These are phyloP conservation scores for Clarias macrocephalus DNA, from an alignment of 2,113 vertebrate species.

Conservation along the genomic window DNA sequence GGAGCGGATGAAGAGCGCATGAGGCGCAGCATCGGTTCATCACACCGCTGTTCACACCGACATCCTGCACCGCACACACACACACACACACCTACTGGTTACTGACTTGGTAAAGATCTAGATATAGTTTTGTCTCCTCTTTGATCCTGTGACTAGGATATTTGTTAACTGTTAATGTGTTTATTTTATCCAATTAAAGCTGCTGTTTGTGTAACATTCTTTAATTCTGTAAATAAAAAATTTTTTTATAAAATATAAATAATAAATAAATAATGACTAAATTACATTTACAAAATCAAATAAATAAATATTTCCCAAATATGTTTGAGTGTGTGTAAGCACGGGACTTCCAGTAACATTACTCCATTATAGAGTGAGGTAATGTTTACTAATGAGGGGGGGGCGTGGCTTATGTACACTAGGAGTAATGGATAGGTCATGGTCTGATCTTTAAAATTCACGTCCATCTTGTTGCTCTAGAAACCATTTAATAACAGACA, in stretches of 20 bases:
- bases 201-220: not conserved
- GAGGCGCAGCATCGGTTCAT: not conserved
- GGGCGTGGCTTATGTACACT: not conserved
- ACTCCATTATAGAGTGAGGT: not conserved
- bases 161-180: not conserved
- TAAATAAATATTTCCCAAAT: not conserved
- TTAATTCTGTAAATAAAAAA: not conserved
- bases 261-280: too few relatives aligned
- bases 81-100: not conserved
- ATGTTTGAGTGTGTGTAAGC: not conserved
- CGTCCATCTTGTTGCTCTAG: not conserved
- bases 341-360: too few relatives aligned
- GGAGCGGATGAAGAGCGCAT: not conserved
- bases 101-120: not conserved
- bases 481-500: not conserved
- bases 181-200: not conserved
- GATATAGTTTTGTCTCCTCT: not conserved
- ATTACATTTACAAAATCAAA: not conserved
- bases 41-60: not conserved
- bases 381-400: not conserved
- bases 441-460: not conserved
- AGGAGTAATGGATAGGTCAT: not conserved
- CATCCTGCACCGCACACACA: not conserved
- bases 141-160: not conserved
- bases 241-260: too few relatives aligned